Evolutionary conservation across 1,140 invertebrate species (phyloP), one percentile per base, ranked within the genome.

Genomic region (Philopotamus ludificatus): DNA sequence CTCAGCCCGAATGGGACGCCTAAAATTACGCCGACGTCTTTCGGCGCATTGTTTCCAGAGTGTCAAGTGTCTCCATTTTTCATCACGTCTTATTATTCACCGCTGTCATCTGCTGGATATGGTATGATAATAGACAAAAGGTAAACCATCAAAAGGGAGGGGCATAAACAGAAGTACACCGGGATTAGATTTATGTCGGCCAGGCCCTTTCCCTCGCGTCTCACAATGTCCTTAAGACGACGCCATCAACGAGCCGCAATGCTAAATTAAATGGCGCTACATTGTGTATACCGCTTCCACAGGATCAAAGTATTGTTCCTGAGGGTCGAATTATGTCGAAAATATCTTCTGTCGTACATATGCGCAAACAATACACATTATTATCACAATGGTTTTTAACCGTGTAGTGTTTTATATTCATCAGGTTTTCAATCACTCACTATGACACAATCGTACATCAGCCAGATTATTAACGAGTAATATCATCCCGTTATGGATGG

Each of bases 121-220:
- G 28, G 28, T 34, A 34, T 34, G 28, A 21, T 42, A 57, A 57
- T 57, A 57, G 34, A 28, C 53, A 41, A 55, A 55, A 55, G 53
- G 53, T 20, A 50, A 16, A 22, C 21, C 22, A 12, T 53, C 50
- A 53, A 53, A 34, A 57, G 26, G 54, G 42, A 54, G 34, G 54
- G 26, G 54, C 23, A 28, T 42, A 57, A 57, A 57, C 54, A 57
- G 26, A 28, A 57, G 54, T 16, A 42, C 23, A 28, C 34, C 54
- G 23, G 54, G 54, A 57, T 57, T 57, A 57, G 54, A 57, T 57
- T 57, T 57, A 57, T 57, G 54, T 57, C 54, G 34, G 10, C 54
- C 15, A 42, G 44, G 44, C 7, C 15, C 47, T 18, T 34, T 34
- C 12, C 28, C 28, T 34, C 12, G 12, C 28, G 12, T 34, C 20